Percentiles rank a stretch among this genome's conserved stretches.
phyloP scores from a whole-genome alignment of 2,888 invertebrate genomes.

The Lumbricus terrestris region DNA sequence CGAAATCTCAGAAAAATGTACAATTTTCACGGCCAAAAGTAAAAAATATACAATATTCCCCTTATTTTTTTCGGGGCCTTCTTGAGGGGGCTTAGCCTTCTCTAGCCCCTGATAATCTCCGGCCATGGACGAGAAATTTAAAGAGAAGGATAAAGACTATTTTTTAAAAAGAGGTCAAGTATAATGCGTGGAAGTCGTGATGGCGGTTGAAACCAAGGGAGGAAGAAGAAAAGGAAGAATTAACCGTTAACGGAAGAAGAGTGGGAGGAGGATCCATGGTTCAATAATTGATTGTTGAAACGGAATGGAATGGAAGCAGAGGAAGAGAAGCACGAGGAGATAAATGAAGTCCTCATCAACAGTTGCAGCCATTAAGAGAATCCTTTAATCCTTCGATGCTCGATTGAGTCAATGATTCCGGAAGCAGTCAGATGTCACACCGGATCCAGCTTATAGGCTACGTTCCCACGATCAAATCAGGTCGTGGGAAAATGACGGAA shows the following conservation, averaged over 20 bases:
- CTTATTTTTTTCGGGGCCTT: too few species aligned
- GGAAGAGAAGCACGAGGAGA: neutral
- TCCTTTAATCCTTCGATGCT: neutral
- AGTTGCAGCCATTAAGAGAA: neutral
- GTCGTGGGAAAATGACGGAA: too few species aligned
- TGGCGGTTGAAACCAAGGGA: neutral
- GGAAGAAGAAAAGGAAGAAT: neutral
- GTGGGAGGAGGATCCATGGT: neutral
- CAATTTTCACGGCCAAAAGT: too few species aligned
- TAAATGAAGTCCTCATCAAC: neutral
- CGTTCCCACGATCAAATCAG: neutral
- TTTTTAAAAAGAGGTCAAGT: neutral
- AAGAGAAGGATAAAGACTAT: neutral
- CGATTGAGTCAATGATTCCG: neutral
- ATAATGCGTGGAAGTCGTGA: neutral
- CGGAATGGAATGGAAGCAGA: neutral
- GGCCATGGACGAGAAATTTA: neutral
- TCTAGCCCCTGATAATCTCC: too few species aligned
- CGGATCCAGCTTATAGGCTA: neutral
- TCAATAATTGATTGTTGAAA: neutral
- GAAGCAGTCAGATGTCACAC: conserved; percentile 3
- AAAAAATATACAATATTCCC: too few species aligned
- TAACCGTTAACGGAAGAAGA: neutral
- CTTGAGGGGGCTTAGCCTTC: too few species aligned
- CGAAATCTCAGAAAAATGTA: too few species aligned